Conservation (phyloP, 2,888 invertebrate genomes). For the Ceratothoa steindachneri region DNA sequence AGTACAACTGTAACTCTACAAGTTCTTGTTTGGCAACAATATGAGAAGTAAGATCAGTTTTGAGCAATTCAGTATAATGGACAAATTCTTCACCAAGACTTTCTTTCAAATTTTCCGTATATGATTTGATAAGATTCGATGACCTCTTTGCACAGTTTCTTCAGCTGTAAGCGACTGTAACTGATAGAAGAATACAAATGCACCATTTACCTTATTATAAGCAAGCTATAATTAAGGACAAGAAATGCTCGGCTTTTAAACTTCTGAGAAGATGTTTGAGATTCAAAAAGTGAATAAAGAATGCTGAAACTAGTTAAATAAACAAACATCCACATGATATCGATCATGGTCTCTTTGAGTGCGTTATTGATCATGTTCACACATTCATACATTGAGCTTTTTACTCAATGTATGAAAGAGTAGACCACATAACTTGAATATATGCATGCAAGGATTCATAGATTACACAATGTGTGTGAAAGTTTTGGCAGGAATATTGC, state of each 20-base stretch:
- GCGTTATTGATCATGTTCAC: neutral
- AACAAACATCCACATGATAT: neutral
- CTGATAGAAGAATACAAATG: too few species aligned
- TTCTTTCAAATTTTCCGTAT: too few species aligned
- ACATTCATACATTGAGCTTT: neutral
- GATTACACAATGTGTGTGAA: neutral
- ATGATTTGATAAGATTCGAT: too few species aligned
- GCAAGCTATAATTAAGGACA: neutral
- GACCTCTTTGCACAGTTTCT: too few species aligned
- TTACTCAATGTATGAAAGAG: neutral
- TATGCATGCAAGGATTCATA: neutral
- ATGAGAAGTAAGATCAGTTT: too few species aligned
- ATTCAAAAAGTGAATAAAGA: too few species aligned
- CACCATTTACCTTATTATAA: neutral
- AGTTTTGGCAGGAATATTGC: neutral
- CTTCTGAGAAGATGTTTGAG: too few species aligned
- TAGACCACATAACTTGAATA: neutral
- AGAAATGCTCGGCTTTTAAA: neutral
- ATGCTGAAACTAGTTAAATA: neutral
- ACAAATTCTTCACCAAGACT: too few species aligned
- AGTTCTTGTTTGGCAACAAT: too few species aligned
- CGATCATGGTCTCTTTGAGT: neutral
- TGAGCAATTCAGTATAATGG: too few species aligned
- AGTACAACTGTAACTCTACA: too few species aligned
- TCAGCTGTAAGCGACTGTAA: too few species aligned